Evolutionary conservation across 2,888 invertebrate species (phyloP).

Genomic region (Eurytoma californica): DNA sequence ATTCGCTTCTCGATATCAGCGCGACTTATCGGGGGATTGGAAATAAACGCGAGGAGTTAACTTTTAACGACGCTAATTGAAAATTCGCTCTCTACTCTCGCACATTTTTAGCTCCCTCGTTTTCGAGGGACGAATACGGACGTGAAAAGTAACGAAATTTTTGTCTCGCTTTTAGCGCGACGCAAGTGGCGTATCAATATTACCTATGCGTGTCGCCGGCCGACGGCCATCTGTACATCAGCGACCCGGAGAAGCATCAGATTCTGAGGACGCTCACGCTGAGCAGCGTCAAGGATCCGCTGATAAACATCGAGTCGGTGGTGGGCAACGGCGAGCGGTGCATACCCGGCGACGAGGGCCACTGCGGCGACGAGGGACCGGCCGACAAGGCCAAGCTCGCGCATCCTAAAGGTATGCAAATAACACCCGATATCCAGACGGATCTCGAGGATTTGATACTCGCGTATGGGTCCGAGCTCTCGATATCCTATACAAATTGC

Average conservation of each 20-base stretch:
- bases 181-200: conserved; percentile 97
- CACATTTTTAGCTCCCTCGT: neutral
- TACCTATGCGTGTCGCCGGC: conserved; percentile 97
- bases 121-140: neutral
- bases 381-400: conserved; percentile 93
- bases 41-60: too few relatives aligned
- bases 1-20: conserved; percentile 2
- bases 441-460: too few relatives aligned
- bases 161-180: conserved; percentile 81
- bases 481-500: too few relatives aligned
- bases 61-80: too few relatives aligned
- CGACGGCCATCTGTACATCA: conserved; percentile 96
- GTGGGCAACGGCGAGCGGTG: conserved; percentile 96
- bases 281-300: conserved; percentile 88
- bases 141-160: too few relatives aligned
- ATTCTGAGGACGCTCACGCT: conserved; percentile 86
- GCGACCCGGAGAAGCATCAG: conserved; percentile 95
- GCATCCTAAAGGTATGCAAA: conserved; percentile 90
- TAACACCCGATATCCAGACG: neutral
- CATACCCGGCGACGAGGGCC: conserved; percentile 93
- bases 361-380: conserved; percentile 96
- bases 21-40: too few relatives aligned
- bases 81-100: neutral
- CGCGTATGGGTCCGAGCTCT: too few relatives aligned
- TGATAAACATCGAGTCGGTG: conserved; percentile 88